phyloP scores from a whole-genome alignment of 2,113 vertebrate genomes.

The Eublepharis macularius region DNA sequence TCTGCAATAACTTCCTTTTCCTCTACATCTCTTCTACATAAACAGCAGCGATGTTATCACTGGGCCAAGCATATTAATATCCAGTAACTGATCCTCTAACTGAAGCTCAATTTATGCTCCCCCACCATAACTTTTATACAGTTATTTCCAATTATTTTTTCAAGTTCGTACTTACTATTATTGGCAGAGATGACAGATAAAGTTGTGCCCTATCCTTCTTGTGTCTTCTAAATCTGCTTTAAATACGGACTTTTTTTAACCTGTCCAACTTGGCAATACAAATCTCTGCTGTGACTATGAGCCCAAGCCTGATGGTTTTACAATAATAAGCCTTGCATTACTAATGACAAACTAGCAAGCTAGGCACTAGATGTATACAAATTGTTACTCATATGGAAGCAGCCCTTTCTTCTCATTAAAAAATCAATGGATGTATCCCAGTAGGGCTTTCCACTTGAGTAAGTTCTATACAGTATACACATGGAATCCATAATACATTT shows the following conservation, averaged over 20 bases:
- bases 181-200: not conserved
- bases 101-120: too few species aligned
- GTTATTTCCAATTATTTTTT: not conserved
- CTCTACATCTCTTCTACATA: not conserved
- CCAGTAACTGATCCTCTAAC: too few species aligned
- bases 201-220: not conserved
- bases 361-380: constrained; percentile 22
- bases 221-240: not conserved
- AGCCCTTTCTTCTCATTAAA: constrained; percentile 16
- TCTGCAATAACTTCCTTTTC: not conserved
- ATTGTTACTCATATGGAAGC: constrained; percentile 31
- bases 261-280: not conserved
- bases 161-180: not conserved
- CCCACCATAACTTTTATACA: not conserved
- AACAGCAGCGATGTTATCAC: not conserved
- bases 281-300: not conserved
- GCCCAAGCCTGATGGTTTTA: not conserved
- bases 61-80: too few species aligned
- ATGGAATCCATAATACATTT: constrained; percentile 44
- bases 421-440: not conserved
- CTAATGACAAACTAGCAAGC: constrained; percentile 31
- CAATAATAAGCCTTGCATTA: not conserved
- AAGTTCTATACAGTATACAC: constrained; percentile 40
- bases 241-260: not conserved
- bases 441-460: constrained; percentile 16